Base-by-base conservation (phyloP, 1,140 invertebrate genomes). In the Heliconius eleuchia region DNA sequence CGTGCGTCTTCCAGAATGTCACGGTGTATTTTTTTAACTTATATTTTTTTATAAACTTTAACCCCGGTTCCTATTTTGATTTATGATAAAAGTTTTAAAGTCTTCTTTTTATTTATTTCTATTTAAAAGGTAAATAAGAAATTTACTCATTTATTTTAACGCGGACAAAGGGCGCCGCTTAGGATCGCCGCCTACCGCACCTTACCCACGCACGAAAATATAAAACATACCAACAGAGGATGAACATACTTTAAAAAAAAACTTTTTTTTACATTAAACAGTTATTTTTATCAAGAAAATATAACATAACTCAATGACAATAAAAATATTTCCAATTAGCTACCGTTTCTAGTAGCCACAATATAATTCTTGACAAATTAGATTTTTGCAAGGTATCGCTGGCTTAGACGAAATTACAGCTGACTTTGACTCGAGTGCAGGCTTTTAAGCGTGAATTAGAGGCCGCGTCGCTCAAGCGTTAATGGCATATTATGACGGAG, bases 391-490 rank as follows among this genome's bases (percentile, higher is more conserved):
- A 86, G 87, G 88, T 89, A 90, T 93, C 90, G 86, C 89, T 88
- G 85, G 90, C 86, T 92, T 89, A 93, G 91, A 91, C 92, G 88
- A 94, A 94, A 94, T 94, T 93, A 92, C 84, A 86, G 88, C 84
- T 90, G 92, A 94, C 92, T 94, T 92, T 88, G 89, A 94, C 83
- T 90, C 87, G 86, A 94, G 92, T 94, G 92, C 92, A 94, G 89
- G 92, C 92, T 94, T 93, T 94, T 94, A 94, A 92, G 92, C 88
- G 86, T 87, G 90, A 92, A 92, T 93, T 93, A 94, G 89, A 92
- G 90, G 87, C 88, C 87, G 80, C 80, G 92, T 92, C 91, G 86
- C 90, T 93, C 90, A 92, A 87, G 78, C 90, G 85, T 88, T 94
- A 94, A 93, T 92, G 91, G 91, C 86, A 83, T 92, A 92, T 92